Conservation (phyloP, 2,113 vertebrate genomes). For the Sylvilagus bachmani region DNA sequence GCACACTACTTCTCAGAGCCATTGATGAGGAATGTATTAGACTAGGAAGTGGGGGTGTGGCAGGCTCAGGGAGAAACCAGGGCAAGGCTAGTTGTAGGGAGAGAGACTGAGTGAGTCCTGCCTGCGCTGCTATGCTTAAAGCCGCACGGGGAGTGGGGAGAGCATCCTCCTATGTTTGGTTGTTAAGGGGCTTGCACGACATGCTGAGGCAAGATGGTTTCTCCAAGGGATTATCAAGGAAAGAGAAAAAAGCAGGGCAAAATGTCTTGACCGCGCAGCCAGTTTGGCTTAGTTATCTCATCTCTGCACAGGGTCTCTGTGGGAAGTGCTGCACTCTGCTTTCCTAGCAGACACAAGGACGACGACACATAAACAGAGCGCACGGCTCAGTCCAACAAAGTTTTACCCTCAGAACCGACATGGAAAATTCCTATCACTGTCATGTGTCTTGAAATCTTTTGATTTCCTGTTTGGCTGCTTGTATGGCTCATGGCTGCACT, state of each 20-base stretch:
- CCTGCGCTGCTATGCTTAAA: neutral
- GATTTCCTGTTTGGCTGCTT: neutral
- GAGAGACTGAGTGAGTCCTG: neutral
- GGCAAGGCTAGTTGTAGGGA: neutral
- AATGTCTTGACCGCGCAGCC: neutral
- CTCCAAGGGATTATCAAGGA: neutral
- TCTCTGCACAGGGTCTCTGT: neutral
- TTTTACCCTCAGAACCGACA: slow-evolving; percentile 29
- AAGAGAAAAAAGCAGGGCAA: neutral
- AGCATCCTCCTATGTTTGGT: neutral
- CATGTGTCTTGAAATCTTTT: neutral
- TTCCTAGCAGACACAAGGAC: neutral
- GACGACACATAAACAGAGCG: neutral
- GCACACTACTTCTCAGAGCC: neutral
- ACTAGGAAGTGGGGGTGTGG: no score
- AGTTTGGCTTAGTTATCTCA: neutral
- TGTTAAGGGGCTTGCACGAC: neutral
- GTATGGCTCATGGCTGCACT: neutral
- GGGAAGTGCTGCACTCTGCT: neutral
- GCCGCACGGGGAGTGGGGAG: neutral
- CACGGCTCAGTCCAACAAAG: neutral
- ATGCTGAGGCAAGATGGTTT: neutral
- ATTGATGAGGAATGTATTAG: neutral
- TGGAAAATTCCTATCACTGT: slow-evolving; percentile 8
- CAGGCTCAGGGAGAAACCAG: neutral